Evolutionary conservation across 2,797 vertebrate genomes (phyloP).

Genomic region (Lithobates pipiens): DNA sequence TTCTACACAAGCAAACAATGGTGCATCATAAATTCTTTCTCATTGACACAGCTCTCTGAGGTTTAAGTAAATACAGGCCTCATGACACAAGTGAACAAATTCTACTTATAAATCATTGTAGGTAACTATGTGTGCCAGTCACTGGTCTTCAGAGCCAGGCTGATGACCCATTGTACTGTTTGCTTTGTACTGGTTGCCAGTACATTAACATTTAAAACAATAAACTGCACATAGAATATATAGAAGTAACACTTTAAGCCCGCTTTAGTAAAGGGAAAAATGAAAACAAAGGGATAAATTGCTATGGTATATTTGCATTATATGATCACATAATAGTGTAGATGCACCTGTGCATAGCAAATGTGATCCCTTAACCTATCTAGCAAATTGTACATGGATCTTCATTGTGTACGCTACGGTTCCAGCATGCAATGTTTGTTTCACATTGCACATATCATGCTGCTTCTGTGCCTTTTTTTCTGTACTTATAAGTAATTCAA

Average conservation of each 20-base stretch:
- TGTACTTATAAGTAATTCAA: no score
- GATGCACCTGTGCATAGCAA: no score
- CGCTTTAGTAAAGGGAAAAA: no score
- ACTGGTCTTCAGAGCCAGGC: background rate
- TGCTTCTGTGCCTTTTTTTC: no score
- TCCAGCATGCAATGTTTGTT: no score
- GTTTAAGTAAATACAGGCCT: conserved; percentile 73
- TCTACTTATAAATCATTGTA: conserved; percentile 46
- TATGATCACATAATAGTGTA: no score
- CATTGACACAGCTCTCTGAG: conserved; percentile 75
- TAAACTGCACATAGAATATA: no score
- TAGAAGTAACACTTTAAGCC: no score
- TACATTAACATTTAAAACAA: background rate
- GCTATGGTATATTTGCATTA: no score
- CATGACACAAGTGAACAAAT: conserved; percentile 70
- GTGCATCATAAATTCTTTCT: conserved; percentile 76
- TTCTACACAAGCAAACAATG: conserved; percentile 75
- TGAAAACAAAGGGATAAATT: background rate
- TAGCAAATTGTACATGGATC: background rate
- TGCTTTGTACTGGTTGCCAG: background rate
- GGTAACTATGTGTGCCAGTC: background rate
- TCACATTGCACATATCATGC: no score
- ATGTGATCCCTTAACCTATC: background rate
- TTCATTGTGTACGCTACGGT: background rate
- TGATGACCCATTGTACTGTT: conserved; percentile 10